phyloP scores from a whole-genome alignment of 1,140 invertebrate species.

The Drosophila ogumai region DNA sequence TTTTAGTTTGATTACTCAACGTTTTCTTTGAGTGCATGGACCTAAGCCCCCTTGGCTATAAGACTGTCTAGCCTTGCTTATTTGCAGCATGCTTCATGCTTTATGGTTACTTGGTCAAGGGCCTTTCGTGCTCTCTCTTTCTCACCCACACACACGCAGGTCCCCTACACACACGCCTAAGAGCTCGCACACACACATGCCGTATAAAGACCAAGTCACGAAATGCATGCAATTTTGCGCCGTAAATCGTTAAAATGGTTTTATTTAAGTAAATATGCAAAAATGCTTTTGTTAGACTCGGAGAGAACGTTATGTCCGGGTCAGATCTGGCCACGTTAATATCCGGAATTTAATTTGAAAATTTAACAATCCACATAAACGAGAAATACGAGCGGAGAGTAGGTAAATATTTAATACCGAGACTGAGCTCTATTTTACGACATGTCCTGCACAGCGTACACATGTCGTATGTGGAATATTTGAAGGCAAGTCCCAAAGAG shows the following conservation, averaged over 20 bases:
- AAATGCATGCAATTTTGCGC: constrained; percentile 79
- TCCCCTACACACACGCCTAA: constrained; percentile 32
- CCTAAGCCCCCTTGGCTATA: constrained; percentile 43
- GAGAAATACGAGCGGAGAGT: constrained; percentile 14
- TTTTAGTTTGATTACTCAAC: fast-evolving
- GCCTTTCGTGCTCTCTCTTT: constrained; percentile 63
- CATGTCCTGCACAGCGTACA: constrained; percentile 8
- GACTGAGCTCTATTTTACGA: constrained; percentile 44
- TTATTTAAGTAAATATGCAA: constrained; percentile 82
- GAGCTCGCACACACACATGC: constrained; percentile 27
- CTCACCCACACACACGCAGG: constrained; percentile 21
- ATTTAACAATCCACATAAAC: constrained; percentile 75
- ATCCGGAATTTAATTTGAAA: constrained; percentile 72
- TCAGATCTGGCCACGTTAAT: constrained; percentile 45
- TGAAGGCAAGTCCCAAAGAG: background rate
- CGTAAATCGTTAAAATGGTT: constrained; percentile 81
- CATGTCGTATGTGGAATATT: constrained; percentile 43
- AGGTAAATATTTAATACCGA: constrained; percentile 64
- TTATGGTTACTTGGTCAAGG: constrained; percentile 83
- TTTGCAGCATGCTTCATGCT: constrained; percentile 82
- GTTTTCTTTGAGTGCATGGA: background rate
- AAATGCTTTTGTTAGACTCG: constrained; percentile 68
- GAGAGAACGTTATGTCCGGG: constrained; percentile 33
- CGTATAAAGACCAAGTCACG: constrained; percentile 42
- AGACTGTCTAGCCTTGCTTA: constrained; percentile 81